Base-by-base conservation (phyloP, 2,797 vertebrate species). In the Dipus sagitta region DNA sequence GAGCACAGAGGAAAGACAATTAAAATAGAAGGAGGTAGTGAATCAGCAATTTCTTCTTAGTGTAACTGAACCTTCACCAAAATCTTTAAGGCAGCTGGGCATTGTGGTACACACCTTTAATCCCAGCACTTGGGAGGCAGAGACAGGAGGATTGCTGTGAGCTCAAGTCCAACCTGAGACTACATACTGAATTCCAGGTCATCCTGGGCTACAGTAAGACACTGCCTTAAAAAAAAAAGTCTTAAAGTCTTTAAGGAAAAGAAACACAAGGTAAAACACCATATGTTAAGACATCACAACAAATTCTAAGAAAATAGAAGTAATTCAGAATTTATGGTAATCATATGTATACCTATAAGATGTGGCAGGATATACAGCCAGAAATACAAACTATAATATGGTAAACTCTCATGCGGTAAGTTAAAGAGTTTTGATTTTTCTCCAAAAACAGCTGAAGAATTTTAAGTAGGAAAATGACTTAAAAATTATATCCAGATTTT, bases 241-340 rank as follows among this genome's bases (percentile, higher is more conserved):
- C 42, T 47, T 47, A 32, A 94, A 62, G 47, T 80, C 86, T 92
- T 93, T 87, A 92, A 91, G 42, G 32, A 90, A 90, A 23, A 93
- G 23, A 88, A 93, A 85, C 17, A 93, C 58, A 92, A 94, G 94
- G 32, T 28, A 78, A 85, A 91, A 78, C 8, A 80, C 2, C 60
- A 93, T 13, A 78, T 32, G 8, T 3, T 85, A 95, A 85, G 11
- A 82, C 60, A 79, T 54, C 34, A 58, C 30, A 90, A 15, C 74
- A 2, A 23, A 17, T 88, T 90, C 34, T 24, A 85, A 94, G 54
- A 54, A 96, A 83, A 84, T 23, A 4, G 1, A 95, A 93, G 28
- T 79, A 86, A 90, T 34, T 58, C 54, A 92, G 15, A 24, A 21
- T 62, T 9, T 77, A 34, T 28, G 6, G 42, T 92, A 86, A 83